Conservation (phyloP, 2,888 invertebrate genomes). For the Drosophila hamatofila region DNA sequence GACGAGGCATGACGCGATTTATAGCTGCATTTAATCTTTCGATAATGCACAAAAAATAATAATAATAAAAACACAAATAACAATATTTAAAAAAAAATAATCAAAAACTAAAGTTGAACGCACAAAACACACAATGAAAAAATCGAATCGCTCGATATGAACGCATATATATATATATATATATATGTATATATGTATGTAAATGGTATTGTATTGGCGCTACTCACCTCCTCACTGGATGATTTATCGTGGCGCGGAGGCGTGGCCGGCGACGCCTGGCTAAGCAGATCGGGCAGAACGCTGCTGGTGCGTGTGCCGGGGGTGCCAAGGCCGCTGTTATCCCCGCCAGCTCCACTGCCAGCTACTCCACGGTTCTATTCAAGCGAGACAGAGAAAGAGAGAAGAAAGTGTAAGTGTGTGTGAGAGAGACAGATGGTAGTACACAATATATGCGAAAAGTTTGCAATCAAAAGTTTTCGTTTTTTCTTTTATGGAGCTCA, state of each 20-base stretch:
- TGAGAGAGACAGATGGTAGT: background rate
- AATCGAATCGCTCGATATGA: constrained; percentile 45
- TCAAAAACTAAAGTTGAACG: constrained; percentile 45
- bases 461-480: constrained; percentile 35
- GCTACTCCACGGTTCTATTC: constrained; percentile 60
- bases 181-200: constrained; percentile 7
- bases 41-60: constrained; percentile 36
- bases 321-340: constrained; percentile 87
- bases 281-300: constrained; percentile 97
- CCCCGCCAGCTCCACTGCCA: constrained; percentile 53
- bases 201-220: constrained; percentile 16
- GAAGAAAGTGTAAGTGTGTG: constrained; percentile 12
- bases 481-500: constrained; percentile 26
- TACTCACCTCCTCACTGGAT: constrained; percentile 96
- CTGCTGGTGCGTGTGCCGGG: constrained; percentile 93
- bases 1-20: constrained; percentile 38
- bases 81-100: constrained; percentile 15
- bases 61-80: constrained; percentile 36
- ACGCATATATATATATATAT: background rate
- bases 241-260: constrained; percentile 96
- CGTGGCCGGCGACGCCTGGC: constrained; percentile 94
- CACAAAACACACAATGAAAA: constrained; percentile 71
- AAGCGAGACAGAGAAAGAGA: constrained; percentile 13
- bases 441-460: constrained; percentile 26
- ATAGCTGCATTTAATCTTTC: constrained; percentile 20